These are phyloP conservation scores for Clinocottus analis DNA, from an alignment of 2,113 vertebrate genomes.

Conservation along the genomic window DNA sequence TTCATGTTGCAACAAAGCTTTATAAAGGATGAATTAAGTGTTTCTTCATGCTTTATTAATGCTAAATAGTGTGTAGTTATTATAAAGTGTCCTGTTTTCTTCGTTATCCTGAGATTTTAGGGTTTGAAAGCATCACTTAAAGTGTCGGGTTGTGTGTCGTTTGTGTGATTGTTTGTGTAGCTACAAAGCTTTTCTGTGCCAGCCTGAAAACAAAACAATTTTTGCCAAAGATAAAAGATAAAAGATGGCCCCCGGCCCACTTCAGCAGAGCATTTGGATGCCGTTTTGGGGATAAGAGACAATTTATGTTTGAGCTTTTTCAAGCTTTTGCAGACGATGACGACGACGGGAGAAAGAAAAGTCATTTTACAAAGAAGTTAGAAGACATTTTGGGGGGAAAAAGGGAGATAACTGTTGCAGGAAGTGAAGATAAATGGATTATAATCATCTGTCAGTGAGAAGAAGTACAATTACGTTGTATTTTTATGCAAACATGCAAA, in stretches of 20 bases:
- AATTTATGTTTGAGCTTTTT: too few relatives aligned
- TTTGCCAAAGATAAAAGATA: constrained; percentile 8
- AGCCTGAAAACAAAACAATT: constrained; percentile 14
- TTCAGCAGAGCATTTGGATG: constrained; percentile 8
- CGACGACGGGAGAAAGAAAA: constrained; percentile 2
- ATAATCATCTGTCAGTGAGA: constrained; percentile 16
- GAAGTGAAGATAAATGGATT: constrained; percentile 2
- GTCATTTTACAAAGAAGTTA: constrained; percentile 14
- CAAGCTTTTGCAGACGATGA: constrained; percentile 6
- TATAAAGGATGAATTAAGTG: too few relatives aligned
- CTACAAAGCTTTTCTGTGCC: not conserved
- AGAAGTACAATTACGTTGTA: constrained; percentile 18
- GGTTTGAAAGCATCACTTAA: constrained; percentile 15
- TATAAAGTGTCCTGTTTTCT: too few relatives aligned
- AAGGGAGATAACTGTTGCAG: not conserved
- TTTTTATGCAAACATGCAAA: too few relatives aligned
- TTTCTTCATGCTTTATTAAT: too few relatives aligned
- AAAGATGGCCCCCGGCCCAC: constrained; percentile 26
- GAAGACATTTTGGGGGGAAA: constrained; percentile 5
- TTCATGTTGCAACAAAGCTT: too few relatives aligned
- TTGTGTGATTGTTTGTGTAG: not conserved
- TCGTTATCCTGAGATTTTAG: constrained; percentile 7
- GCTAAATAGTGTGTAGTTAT: too few relatives aligned
- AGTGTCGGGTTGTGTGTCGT: constrained; percentile 18
- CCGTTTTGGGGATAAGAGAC: not conserved